These are phyloP conservation scores for Proisotoma minuta DNA, from an alignment of 2,888 invertebrate genomes.

Conservation along the genomic window DNA sequence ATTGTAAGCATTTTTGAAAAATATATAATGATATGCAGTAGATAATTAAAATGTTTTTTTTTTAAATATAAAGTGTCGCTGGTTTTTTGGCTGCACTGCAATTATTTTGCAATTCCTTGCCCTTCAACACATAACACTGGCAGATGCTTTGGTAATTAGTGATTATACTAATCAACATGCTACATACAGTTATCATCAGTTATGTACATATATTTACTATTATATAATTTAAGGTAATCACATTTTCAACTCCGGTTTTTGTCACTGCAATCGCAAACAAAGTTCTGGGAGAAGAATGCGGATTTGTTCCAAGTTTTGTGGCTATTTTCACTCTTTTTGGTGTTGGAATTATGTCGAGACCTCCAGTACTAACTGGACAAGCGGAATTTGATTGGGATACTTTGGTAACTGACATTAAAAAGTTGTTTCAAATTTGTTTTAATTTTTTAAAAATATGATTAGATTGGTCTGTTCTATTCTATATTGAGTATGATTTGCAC, in stretches of 20 bases:
- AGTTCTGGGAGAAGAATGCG: slow-evolving; percentile 36
- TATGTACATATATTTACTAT: too few species aligned
- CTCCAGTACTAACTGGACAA: slow-evolving; percentile 40
- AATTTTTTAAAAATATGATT: not conserved
- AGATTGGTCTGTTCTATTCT: slow-evolving; percentile 41
- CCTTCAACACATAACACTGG: slow-evolving; percentile 37
- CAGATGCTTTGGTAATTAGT: slow-evolving; percentile 36
- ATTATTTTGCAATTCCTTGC: slow-evolving; percentile 41
- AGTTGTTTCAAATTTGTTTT: not conserved
- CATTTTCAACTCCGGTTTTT: slow-evolving; percentile 38
- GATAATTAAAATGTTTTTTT: not conserved
- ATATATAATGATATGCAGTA: not conserved
- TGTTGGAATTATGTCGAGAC: slow-evolving; percentile 38
- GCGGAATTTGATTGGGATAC: slow-evolving; percentile 30
- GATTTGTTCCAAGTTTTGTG: slow-evolving; percentile 35
- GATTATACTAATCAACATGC: too few species aligned
- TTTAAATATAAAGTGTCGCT: slow-evolving; percentile 22
- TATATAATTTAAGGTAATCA: too few species aligned
- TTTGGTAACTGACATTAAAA: slow-evolving; percentile 26
- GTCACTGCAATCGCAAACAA: slow-evolving; percentile 28
- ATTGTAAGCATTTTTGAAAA: not conserved
- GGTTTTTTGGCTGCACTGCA: slow-evolving; percentile 30
- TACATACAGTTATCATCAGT: too few species aligned
- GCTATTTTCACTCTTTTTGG: slow-evolving; percentile 37
- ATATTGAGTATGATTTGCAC: slow-evolving; percentile 38